Conservation (phyloP, 2,113 vertebrate genomes). For the Meleagris gallopavo region DNA sequence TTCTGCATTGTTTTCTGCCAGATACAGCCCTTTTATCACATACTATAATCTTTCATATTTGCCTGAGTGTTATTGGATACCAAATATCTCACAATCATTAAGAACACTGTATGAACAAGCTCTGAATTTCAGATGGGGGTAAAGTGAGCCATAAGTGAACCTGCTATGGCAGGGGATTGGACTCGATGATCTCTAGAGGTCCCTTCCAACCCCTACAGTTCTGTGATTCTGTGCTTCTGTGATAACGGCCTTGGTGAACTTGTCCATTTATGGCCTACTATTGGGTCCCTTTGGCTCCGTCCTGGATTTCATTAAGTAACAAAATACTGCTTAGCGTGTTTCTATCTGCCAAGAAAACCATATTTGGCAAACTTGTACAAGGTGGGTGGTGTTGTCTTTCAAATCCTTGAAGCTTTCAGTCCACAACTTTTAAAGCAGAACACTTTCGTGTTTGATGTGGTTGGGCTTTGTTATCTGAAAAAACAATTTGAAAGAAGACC, state of each 20-base stretch:
- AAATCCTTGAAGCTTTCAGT: background rate
- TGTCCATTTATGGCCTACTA: background rate
- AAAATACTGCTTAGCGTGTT: rapidly evolving
- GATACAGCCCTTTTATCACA: background rate
- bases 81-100: background rate
- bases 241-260: background rate
- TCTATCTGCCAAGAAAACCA: background rate
- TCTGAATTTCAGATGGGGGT: background rate
- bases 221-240: too few species aligned
- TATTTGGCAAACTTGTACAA: background rate
- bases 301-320: background rate
- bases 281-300: background rate
- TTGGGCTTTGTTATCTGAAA: background rate
- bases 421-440: background rate
- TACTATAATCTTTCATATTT: background rate
- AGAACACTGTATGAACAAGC: background rate
- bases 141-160: background rate
- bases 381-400: background rate
- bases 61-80: background rate
- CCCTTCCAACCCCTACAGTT: too few species aligned
- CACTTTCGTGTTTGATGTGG: background rate
- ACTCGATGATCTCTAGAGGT: too few species aligned
- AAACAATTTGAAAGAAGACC: background rate
- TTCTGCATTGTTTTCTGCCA: background rate
- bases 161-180: too few species aligned